Conservation (phyloP, 2,113 vertebrate species). For the Elgaria multicarinata region DNA sequence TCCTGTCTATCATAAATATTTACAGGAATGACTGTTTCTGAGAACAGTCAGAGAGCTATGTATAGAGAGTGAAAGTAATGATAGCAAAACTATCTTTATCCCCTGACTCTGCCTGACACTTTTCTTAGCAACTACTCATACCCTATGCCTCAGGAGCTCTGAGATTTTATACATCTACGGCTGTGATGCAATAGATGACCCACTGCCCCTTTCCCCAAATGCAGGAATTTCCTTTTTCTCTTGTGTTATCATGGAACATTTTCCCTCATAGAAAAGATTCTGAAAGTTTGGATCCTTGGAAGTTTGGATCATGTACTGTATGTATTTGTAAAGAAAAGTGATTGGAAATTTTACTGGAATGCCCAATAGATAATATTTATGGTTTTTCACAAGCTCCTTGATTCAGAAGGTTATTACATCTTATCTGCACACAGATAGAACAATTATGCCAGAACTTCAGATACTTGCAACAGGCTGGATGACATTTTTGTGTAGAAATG, state of each 20-base stretch:
- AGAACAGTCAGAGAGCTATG: too few relatives aligned
- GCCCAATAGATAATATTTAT: slow-evolving; percentile 15
- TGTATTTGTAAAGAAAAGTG: slow-evolving; percentile 3
- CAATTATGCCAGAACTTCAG: background rate
- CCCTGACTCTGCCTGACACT: background rate
- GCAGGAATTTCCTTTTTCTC: background rate
- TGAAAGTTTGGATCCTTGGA: background rate
- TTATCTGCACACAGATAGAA: background rate
- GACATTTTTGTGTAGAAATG: background rate
- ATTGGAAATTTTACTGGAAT: background rate
- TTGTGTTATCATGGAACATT: background rate
- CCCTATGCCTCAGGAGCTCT: too few relatives aligned
- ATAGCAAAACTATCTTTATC: background rate
- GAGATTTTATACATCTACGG: background rate
- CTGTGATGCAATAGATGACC: too few relatives aligned
- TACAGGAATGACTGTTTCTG: background rate
- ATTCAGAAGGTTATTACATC: background rate
- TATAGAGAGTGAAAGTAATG: background rate
- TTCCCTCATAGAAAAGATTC: background rate
- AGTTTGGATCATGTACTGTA: background rate
- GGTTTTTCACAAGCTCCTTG: background rate
- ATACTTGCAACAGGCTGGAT: background rate
- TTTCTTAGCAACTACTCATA: background rate
- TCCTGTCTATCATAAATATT: background rate
- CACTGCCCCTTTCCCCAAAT: background rate